These are phyloP conservation scores for Coleophora flavipennella DNA, from an alignment of 2,888 invertebrate species.

Conservation along the genomic window DNA sequence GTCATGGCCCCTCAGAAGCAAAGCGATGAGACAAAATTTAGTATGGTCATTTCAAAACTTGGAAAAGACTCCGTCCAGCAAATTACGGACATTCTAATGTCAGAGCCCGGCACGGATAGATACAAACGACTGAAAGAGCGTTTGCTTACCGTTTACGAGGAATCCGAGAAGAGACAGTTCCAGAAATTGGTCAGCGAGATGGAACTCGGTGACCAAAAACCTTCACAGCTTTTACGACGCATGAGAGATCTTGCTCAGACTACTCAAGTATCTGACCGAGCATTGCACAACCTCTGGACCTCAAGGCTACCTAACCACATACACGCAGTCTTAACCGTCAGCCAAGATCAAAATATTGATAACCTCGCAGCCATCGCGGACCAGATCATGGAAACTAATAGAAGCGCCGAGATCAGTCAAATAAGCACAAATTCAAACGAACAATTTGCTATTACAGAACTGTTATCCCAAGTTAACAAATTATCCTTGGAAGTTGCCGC, in stretches of 20 bases:
- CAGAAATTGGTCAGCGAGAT: conserved; percentile 9
- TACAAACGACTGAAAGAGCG: conserved; percentile 9
- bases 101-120: conserved; percentile 3
- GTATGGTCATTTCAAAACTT: conserved; percentile 9
- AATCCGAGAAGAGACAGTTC: conserved; percentile 8
- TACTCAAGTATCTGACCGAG: background rate
- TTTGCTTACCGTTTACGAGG: conserved; percentile 9
- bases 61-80: conserved; percentile 8
- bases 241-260: conserved; percentile 9
- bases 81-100: conserved; percentile 9
- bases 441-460: too few relatives aligned
- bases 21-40: conserved; percentile 8
- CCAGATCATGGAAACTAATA: too few relatives aligned
- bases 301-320: background rate
- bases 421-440: too few relatives aligned
- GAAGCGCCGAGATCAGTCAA: too few relatives aligned
- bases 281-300: conserved; percentile 1
- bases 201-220: conserved; percentile 11
- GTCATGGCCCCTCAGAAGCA: conserved; percentile 9
- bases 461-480: too few relatives aligned
- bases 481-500: too few relatives aligned
- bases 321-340: background rate
- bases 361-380: background rate
- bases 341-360: background rate
- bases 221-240: conserved; percentile 7